phyloP scores from a whole-genome alignment of 2,113 vertebrate species.

The Amazona guildingii region DNA sequence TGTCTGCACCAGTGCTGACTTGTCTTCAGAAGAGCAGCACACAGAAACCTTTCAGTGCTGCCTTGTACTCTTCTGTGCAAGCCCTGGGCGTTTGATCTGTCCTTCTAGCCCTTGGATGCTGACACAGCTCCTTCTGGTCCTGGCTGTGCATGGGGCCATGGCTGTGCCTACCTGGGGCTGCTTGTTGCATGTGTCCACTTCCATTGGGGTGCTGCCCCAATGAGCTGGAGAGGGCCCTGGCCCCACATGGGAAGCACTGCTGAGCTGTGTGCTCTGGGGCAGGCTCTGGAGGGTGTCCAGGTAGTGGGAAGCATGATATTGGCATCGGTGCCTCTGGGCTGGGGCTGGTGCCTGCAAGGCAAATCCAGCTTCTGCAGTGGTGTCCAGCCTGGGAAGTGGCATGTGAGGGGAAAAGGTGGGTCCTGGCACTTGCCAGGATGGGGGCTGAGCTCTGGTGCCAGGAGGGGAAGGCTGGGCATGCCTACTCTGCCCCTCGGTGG shows the following conservation, averaged over 20 bases:
- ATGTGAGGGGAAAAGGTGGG: fast-evolving
- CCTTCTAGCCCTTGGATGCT: background rate
- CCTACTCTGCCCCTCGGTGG: fast-evolving
- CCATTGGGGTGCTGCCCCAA: background rate
- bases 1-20: background rate
- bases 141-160: background rate
- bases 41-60: background rate
- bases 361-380: fast-evolving
- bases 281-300: background rate
- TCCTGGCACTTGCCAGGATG: fast-evolving
- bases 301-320: fast-evolving
- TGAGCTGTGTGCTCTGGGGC: background rate
- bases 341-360: background rate
- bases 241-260: fast-evolving
- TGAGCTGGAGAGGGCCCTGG: background rate
- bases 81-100: background rate
- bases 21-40: background rate
- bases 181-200: background rate
- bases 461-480: background rate
- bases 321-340: background rate
- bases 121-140: background rate
- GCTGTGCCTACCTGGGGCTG: background rate
- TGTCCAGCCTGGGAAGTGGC: background rate
- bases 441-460: background rate
- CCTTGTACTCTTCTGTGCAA: fast-evolving